These are phyloP conservation scores for Macrotus californicus DNA, from an alignment of 2,113 vertebrate genomes.

Conservation along the genomic window DNA sequence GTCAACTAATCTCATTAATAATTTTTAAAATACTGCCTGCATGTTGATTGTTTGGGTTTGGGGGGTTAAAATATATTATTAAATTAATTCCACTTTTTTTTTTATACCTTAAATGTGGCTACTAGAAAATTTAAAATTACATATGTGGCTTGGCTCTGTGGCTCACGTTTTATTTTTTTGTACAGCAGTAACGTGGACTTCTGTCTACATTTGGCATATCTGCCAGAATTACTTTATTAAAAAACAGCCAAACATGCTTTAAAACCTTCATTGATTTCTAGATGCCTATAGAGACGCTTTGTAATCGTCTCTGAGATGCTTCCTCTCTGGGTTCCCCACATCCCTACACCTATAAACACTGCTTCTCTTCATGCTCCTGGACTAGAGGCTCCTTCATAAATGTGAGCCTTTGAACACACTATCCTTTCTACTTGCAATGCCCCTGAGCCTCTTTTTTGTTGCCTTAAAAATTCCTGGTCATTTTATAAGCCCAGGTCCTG, in stretches of 20 bases:
- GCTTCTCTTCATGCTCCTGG: not conserved
- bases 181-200: not conserved
- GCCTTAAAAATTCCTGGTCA: not conserved
- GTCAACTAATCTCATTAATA: not conserved
- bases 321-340: not conserved
- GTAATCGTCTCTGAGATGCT: not conserved
- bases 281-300: not conserved
- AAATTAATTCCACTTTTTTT: conserved; percentile 15
- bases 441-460: not conserved
- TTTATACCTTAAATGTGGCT: conserved; percentile 3
- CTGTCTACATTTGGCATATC: not conserved
- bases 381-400: not conserved
- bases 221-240: not conserved
- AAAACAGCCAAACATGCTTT: not conserved
- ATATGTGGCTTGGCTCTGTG: not conserved
- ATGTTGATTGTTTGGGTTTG: not conserved
- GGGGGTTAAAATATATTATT: not conserved
- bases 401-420: not conserved
- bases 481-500: not conserved
- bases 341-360: not conserved
- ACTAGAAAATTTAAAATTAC: not conserved
- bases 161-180: not conserved
- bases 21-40: not conserved
- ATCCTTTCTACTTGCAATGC: not conserved
- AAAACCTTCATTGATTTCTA: not conserved